Conservation (phyloP, 2,113 vertebrate genomes). For the Acanthochromis polyacanthus region DNA sequence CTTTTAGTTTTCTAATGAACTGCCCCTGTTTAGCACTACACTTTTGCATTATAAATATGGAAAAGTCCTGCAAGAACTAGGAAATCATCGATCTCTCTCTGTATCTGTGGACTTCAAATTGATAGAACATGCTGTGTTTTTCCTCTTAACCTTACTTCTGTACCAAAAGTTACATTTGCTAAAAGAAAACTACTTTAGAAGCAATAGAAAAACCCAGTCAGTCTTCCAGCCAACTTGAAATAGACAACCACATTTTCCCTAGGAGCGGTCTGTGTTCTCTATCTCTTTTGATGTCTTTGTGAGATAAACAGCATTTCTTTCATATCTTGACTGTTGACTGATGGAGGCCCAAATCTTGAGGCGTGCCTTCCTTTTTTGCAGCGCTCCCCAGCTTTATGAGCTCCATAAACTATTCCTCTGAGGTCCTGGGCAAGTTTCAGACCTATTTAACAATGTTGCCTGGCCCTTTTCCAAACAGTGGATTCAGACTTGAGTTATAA, state of each 20-base stretch:
- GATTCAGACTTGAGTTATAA: neutral
- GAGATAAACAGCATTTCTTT: slow-evolving; percentile 37
- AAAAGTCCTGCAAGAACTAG: neutral
- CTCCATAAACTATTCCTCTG: neutral
- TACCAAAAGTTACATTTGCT: neutral
- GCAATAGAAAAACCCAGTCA: neutral
- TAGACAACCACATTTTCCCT: neutral
- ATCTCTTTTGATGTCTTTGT: slow-evolving; percentile 1
- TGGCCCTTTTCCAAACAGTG: neutral
- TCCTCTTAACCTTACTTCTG: neutral
- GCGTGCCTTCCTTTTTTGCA: neutral
- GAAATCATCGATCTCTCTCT: slow-evolving; percentile 10
- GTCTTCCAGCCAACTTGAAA: neutral
- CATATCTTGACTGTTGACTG: slow-evolving; percentile 19
- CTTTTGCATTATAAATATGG: neutral
- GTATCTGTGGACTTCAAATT: neutral
- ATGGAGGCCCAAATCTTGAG: neutral
- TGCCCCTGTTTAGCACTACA: neutral
- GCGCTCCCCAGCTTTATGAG: slow-evolving; percentile 6
- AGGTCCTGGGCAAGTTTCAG: slow-evolving; percentile 3
- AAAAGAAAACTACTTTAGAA: neutral
- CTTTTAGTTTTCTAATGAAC: too few relatives aligned
- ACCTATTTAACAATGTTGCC: neutral
- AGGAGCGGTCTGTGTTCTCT: neutral
- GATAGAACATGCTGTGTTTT: neutral